phyloP scores from a whole-genome alignment of 2,888 invertebrate species.

The Hirtodrosophila duncani region DNA sequence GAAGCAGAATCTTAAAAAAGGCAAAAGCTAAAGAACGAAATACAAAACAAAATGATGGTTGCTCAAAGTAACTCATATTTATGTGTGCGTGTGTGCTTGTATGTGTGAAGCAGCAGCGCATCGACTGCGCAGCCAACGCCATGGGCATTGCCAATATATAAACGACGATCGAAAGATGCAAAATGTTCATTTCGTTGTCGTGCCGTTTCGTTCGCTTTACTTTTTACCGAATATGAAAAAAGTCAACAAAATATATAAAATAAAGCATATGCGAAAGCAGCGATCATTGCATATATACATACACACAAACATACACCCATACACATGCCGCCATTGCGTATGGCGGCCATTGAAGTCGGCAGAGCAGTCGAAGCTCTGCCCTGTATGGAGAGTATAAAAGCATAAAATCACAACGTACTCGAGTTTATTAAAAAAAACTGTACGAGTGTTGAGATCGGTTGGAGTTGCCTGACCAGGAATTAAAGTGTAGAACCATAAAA shows the following conservation, averaged over 20 bases:
- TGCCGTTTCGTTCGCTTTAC: conserved; percentile 51
- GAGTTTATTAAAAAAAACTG: conserved; percentile 79
- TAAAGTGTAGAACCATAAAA: conserved; percentile 17
- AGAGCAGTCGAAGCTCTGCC: conserved; percentile 21
- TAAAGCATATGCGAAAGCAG: conserved; percentile 65
- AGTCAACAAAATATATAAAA: conserved; percentile 69
- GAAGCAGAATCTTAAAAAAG: conserved; percentile 27
- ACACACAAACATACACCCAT: conserved; percentile 5
- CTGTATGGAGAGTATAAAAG: conserved; percentile 76
- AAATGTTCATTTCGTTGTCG: conserved; percentile 65
- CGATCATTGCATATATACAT: conserved; percentile 34
- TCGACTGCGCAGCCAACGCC: conserved; percentile 33
- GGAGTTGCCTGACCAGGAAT: conserved; percentile 14
- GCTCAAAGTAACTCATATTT: conserved; percentile 64
- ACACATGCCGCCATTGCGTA: conserved; percentile 65
- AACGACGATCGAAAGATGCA: conserved; percentile 71
- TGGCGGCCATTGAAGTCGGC: conserved; percentile 48
- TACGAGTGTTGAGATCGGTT: conserved; percentile 76
- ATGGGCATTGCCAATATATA: conserved; percentile 61
- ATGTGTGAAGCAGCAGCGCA: conserved; percentile 31
- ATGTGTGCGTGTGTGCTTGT: conserved; percentile 20
- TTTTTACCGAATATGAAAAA: conserved; percentile 58
- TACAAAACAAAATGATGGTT: conserved; percentile 61
- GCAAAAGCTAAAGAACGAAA: conserved; percentile 36
- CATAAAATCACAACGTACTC: conserved; percentile 77